Evolutionary conservation across 1,140 invertebrate genomes (phyloP).

Genomic region (Megathymus violae): DNA sequence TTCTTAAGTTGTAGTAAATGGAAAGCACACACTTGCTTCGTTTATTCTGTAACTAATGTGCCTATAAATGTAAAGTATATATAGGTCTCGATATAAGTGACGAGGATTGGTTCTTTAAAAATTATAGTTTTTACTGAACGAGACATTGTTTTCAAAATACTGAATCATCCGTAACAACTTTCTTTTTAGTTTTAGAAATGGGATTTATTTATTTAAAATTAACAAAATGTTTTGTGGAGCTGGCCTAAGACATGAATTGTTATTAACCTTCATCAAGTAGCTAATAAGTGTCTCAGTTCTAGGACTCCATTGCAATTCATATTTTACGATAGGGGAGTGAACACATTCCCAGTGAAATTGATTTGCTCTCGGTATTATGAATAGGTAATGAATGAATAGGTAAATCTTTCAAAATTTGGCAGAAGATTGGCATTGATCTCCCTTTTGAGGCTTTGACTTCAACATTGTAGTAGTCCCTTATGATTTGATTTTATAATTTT

Average conservation of each 20-base stretch:
- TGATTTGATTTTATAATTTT: constrained; percentile 60
- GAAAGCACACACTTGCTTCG: constrained; percentile 76
- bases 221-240: constrained; percentile 48
- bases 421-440: constrained; percentile 67
- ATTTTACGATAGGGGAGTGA: constrained; percentile 49
- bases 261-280: constrained; percentile 61
- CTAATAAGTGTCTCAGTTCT: constrained; percentile 57
- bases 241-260: constrained; percentile 67
- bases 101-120: constrained; percentile 67
- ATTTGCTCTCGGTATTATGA: constrained; percentile 79
- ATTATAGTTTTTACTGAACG: constrained; percentile 58
- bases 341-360: constrained; percentile 73
- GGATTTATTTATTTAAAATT: constrained; percentile 43
- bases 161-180: constrained; percentile 49
- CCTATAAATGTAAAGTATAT: constrained; percentile 82
- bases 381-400: constrained; percentile 53
- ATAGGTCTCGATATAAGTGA: constrained; percentile 76
- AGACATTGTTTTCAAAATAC: constrained; percentile 51
- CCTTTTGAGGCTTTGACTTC: constrained; percentile 67
- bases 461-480: constrained; percentile 60
- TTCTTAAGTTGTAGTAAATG: constrained; percentile 77
- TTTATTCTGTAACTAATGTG: constrained; percentile 82
- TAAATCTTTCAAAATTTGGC: constrained; percentile 67
- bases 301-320: constrained; percentile 60
- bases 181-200: constrained; percentile 40